These are phyloP conservation scores for Monopis laevigella DNA, from an alignment of 2,888 invertebrate species.

Conservation along the genomic window DNA sequence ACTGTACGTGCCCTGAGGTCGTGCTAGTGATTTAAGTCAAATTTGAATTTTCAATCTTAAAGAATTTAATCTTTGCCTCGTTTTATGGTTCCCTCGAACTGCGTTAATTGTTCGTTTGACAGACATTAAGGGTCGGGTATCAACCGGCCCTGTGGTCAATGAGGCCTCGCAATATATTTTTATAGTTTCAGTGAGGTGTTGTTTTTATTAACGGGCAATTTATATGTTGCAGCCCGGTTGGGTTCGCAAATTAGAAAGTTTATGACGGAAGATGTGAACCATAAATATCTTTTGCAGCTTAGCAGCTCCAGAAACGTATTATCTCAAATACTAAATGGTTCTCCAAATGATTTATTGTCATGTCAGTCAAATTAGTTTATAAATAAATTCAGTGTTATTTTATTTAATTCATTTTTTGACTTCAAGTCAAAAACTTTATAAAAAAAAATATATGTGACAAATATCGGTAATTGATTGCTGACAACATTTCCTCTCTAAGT, in stretches of 20 bases:
- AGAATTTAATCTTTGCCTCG: constrained; percentile 37
- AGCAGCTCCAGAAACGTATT: constrained; percentile 32
- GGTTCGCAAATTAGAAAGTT: constrained; percentile 61
- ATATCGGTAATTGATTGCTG: too few relatives aligned
- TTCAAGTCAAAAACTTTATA: too few relatives aligned
- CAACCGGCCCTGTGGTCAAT: constrained; percentile 44
- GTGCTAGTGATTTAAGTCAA: constrained; percentile 8
- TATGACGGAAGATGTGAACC: constrained; percentile 47
- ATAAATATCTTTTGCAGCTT: constrained; percentile 57
- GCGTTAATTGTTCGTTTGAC: constrained; percentile 64
- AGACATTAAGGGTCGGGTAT: constrained; percentile 50
- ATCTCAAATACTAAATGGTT: constrained; percentile 32
- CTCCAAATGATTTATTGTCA: constrained; percentile 50
- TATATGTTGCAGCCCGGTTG: constrained; percentile 36
- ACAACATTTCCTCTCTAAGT: too few relatives aligned
- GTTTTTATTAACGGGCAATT: constrained; percentile 52
- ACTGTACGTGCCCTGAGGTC: constrained; percentile 2
- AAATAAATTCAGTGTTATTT: too few relatives aligned
- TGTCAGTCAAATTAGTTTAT: constrained; percentile 25
- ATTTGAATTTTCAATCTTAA: constrained; percentile 15
- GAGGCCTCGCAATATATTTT: constrained; percentile 44
- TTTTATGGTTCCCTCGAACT: constrained; percentile 53
- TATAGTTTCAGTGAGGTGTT: constrained; percentile 49
- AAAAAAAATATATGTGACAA: too few relatives aligned
- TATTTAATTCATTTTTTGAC: too few relatives aligned